Evolutionary conservation across 2,797 vertebrate species (phyloP).

Genomic region (Coranthus polyacanthus): DNA sequence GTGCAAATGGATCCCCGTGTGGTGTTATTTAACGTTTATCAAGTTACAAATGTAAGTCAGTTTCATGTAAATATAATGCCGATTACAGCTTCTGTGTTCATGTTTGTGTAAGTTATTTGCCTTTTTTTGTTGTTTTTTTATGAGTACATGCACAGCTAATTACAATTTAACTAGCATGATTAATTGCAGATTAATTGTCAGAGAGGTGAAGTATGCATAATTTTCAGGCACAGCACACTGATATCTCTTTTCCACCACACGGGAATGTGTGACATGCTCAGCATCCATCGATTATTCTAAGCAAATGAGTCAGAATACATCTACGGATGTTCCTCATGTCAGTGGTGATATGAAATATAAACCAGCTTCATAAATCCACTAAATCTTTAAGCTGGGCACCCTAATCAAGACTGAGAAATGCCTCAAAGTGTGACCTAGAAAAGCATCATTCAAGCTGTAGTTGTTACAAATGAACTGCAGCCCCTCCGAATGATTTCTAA

Average conservation of each 20-base stretch:
- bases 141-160: slow-evolving; percentile 54
- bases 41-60: slow-evolving; percentile 23
- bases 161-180: slow-evolving; percentile 38
- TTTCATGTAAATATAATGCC: slow-evolving; percentile 40
- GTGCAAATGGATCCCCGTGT: slow-evolving; percentile 14
- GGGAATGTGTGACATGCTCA: slow-evolving; percentile 21
- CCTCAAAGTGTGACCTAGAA: slow-evolving; percentile 62
- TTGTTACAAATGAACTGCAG: slow-evolving; percentile 61
- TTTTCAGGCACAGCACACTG: slow-evolving; percentile 6
- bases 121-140: slow-evolving; percentile 45
- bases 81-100: slow-evolving; percentile 20
- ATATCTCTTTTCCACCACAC: slow-evolving; percentile 23
- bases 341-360: slow-evolving; percentile 52
- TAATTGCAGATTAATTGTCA: slow-evolving; percentile 50
- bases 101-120: slow-evolving; percentile 63
- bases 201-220: slow-evolving; percentile 39
- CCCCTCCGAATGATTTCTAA: slow-evolving; percentile 56
- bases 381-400: slow-evolving; percentile 42
- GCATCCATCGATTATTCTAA: slow-evolving; percentile 19
- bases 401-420: slow-evolving; percentile 61
- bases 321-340: slow-evolving; percentile 18
- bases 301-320: slow-evolving; percentile 38
- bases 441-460: slow-evolving; percentile 48
- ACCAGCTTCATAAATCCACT: slow-evolving; percentile 45
- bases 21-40: slow-evolving; percentile 40